phyloP scores from a whole-genome alignment of 1,140 invertebrate genomes.

The Chironomus tepperi region DNA sequence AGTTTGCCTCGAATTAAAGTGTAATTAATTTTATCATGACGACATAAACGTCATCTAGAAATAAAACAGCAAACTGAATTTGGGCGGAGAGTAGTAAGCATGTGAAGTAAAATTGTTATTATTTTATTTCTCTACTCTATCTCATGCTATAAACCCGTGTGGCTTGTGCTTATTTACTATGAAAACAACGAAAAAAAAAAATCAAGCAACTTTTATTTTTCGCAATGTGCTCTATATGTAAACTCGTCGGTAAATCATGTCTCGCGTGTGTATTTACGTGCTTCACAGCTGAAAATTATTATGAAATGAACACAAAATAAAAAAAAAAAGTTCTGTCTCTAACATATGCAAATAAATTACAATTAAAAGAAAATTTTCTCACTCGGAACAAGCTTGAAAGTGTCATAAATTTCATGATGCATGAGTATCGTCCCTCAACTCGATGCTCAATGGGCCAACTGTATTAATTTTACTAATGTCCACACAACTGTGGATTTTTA shows the following conservation, averaged over 20 bases:
- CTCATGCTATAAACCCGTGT: constrained; percentile 3
- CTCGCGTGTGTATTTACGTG: constrained; percentile 6
- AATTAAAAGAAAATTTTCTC: constrained; percentile 15
- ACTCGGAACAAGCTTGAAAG: background rate
- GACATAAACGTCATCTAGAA: constrained; percentile 18
- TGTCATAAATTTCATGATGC: constrained; percentile 12
- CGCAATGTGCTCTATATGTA: background rate
- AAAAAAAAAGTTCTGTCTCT: background rate
- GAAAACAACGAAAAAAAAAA: background rate
- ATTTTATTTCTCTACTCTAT: background rate
- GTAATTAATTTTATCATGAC: constrained; percentile 20
- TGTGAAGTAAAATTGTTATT: background rate
- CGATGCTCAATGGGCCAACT: background rate
- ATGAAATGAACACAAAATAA: background rate
- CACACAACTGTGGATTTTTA: background rate
- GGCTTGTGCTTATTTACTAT: constrained; percentile 7
- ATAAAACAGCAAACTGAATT: background rate
- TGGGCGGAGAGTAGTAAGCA: background rate
- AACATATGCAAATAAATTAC: constrained; percentile 14
- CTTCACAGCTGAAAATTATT: constrained; percentile 12
- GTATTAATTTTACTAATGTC: background rate
- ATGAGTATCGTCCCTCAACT: background rate
- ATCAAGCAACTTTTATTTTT: background rate
- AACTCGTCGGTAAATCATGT: constrained; percentile 12
- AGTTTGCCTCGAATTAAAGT: background rate